phyloP scores from a whole-genome alignment of 1,140 invertebrate genomes.

The Drosophila dunni region DNA sequence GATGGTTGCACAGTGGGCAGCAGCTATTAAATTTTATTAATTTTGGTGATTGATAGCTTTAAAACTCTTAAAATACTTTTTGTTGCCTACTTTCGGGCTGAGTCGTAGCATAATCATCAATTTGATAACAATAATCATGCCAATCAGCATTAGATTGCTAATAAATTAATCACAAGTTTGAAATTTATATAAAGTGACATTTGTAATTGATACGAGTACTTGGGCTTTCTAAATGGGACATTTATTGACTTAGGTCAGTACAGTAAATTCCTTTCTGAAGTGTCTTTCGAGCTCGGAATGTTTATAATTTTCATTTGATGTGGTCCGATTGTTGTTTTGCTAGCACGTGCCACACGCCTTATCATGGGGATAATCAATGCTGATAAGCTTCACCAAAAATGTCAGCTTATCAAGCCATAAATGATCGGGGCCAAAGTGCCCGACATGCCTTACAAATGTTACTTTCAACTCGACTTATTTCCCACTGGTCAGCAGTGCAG shows the following conservation, averaged over 20 bases:
- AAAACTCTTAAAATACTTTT: too few species aligned
- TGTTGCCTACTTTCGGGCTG: too few species aligned
- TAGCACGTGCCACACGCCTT: constrained; percentile 10
- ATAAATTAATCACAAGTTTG: not conserved
- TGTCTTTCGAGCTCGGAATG: not conserved
- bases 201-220: not conserved
- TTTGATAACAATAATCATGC: not conserved
- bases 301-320: constrained; percentile 1
- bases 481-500: not conserved
- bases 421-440: constrained; percentile 25
- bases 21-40: too few species aligned
- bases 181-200: not conserved
- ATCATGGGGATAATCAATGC: constrained; percentile 27
- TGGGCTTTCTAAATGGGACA: not conserved
- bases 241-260: constrained; percentile 21
- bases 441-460: not conserved
- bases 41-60: too few species aligned
- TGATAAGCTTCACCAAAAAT: constrained; percentile 28
- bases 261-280: not conserved
- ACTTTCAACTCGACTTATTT: constrained; percentile 22
- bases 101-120: too few species aligned
- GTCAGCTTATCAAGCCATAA: constrained; percentile 18
- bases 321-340: not conserved
- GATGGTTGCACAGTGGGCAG: not conserved
- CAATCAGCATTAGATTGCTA: constrained; percentile 4